Evolutionary conservation across 92 coral and sea anemone genomes (phyloP).

Genomic region (Umimayanthus chanpuru): DNA sequence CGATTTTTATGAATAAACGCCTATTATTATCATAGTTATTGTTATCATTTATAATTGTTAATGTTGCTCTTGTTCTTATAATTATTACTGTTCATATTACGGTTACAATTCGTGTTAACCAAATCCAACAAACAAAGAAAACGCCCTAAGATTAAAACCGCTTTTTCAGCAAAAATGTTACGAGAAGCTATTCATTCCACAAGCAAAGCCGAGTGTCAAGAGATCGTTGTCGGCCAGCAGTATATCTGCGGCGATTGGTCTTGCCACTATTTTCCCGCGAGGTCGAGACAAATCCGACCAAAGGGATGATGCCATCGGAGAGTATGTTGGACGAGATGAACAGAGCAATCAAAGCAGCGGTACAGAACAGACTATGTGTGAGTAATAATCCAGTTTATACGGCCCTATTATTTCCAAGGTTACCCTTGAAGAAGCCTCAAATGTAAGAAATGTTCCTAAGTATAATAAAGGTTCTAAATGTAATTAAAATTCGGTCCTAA

Average conservation of each 20-base stretch:
- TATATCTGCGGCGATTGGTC: conserved; percentile 10
- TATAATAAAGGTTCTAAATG: too few relatives aligned
- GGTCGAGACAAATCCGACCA: conserved; percentile 5
- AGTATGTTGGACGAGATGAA: conserved; percentile 60
- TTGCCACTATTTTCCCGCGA: conserved; percentile 10
- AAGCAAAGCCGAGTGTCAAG: conserved; percentile 27
- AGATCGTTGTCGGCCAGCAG: conserved; percentile 52
- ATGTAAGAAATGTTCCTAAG: too few relatives aligned
- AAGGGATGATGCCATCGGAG: background rate
- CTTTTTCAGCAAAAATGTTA: conserved; percentile 48
- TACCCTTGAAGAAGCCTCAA: too few relatives aligned
- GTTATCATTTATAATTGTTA: too few relatives aligned
- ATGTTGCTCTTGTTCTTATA: too few relatives aligned
- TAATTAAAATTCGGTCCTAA: too few relatives aligned
- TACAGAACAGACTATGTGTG: conserved; percentile 31
- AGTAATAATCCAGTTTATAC: background rate
- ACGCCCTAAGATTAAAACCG: background rate
- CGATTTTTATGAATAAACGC: too few relatives aligned
- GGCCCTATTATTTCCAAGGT: too few relatives aligned
- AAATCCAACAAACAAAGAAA: too few relatives aligned
- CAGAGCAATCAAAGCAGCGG: background rate
- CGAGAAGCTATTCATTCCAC: conserved; percentile 57
- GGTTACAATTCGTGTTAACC: too few relatives aligned
- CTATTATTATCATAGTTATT: too few relatives aligned
- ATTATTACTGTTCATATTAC: too few relatives aligned